phyloP scores from a whole-genome alignment of 1,140 invertebrate genomes.

The Heliconius melpomene region DNA sequence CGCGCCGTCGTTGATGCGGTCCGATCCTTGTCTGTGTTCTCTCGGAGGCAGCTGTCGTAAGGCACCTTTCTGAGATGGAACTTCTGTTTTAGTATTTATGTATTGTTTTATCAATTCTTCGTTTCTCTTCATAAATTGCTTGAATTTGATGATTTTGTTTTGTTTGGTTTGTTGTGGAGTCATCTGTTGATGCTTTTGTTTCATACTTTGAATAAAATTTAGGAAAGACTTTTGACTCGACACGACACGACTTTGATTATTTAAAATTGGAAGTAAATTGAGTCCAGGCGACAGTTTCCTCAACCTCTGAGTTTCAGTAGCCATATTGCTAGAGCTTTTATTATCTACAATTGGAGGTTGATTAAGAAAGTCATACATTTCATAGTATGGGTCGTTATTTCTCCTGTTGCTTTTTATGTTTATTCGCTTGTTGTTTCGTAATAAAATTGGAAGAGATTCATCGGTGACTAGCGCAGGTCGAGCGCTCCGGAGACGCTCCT shows the following conservation, averaged over 20 bases:
- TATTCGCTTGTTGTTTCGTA: background rate
- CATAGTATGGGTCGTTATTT: background rate
- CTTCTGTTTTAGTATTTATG: slow-evolving; percentile 29
- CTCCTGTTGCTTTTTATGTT: slow-evolving; percentile 13
- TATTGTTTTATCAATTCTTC: slow-evolving; percentile 39
- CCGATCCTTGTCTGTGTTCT: background rate
- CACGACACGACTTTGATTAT: background rate
- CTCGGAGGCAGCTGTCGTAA: background rate
- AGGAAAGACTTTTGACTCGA: background rate
- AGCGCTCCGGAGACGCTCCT: background rate
- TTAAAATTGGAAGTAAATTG: background rate
- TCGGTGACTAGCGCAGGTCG: background rate
- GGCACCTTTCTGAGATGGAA: background rate
- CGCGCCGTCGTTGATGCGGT: background rate
- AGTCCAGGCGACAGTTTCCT: background rate
- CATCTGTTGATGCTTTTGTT: background rate
- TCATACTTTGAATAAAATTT: slow-evolving; percentile 7
- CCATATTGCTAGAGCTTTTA: background rate
- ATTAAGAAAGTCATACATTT: background rate
- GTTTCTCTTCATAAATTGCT: slow-evolving; percentile 43
- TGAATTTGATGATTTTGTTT: slow-evolving; percentile 34
- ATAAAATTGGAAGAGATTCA: background rate
- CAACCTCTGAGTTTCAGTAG: background rate
- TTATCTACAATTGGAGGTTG: background rate
- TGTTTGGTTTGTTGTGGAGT: slow-evolving; percentile 1